Conservation (phyloP, 2,888 invertebrate species). For the Willowsia nigromaculata region DNA sequence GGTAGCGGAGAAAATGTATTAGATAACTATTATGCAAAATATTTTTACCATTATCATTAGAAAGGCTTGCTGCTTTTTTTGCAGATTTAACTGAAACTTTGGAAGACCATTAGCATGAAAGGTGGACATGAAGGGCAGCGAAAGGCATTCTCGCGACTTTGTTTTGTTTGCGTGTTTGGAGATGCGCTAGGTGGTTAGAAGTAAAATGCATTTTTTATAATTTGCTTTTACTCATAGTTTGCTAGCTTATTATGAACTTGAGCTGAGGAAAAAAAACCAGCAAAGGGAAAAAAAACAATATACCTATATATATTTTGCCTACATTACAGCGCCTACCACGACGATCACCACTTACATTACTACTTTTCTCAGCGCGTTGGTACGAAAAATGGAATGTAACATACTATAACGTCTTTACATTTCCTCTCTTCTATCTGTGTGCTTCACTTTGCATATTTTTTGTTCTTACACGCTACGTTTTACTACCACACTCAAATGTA, state of each 20-base stretch:
- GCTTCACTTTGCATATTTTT: background rate
- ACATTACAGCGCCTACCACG: background rate
- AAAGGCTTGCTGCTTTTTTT: background rate
- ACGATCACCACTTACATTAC: background rate
- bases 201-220: constrained; percentile 37
- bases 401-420: background rate
- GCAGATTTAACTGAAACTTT: constrained; percentile 24
- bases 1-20: background rate
- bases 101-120: background rate
- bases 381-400: background rate
- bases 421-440: constrained; percentile 10
- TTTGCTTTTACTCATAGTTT: constrained; percentile 38
- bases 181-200: background rate
- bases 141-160: background rate
- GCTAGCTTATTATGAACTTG: background rate
- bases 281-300: background rate
- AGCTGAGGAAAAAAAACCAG: background rate
- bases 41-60: background rate
- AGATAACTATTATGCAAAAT: background rate
- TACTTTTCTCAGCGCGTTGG: background rate
- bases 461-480: background rate
- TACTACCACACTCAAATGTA: constrained; percentile 7
- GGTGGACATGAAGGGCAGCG: background rate
- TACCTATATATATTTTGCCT: background rate
- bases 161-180: background rate